A percentile compares a stretch with the other conserved stretches of the same genome.
Evolutionary conservation across 1,140 invertebrate species (phyloP).

Genomic region (Lordiphosa mommai): DNA sequence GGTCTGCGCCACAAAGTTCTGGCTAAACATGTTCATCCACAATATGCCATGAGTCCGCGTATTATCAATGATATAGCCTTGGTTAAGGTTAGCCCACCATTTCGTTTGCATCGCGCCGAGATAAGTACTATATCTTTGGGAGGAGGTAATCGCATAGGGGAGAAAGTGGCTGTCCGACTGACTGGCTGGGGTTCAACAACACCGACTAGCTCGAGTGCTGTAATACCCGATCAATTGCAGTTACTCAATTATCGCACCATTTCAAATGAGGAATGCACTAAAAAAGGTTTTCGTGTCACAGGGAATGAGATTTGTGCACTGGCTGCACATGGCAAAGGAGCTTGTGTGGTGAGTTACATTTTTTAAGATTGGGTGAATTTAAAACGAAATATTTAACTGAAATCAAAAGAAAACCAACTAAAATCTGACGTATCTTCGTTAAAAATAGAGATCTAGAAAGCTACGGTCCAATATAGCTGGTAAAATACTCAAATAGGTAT

Average conservation of each 20-base stretch:
- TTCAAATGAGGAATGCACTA: conserved; percentile 65
- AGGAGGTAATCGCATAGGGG: conserved; percentile 40
- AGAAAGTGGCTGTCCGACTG: conserved; percentile 49
- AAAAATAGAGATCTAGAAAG: too few species aligned
- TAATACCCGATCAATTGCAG: conserved; percentile 61
- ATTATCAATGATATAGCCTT: conserved; percentile 75
- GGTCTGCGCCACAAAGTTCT: conserved; percentile 61
- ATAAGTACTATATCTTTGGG: conserved; percentile 51
- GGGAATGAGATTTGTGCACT: conserved; percentile 80
- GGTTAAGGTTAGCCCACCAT: conserved; percentile 51
- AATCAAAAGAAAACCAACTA: too few species aligned
- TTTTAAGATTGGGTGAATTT: too few species aligned
- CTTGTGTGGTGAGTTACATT: conserved; percentile 73
- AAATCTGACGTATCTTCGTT: too few species aligned
- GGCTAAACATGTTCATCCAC: conserved; percentile 55
- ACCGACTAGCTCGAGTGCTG: conserved; percentile 27
- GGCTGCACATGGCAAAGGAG: conserved; percentile 78
- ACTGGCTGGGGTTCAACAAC: conserved; percentile 75
- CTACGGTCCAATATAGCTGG: too few species aligned
- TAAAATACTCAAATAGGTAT: too few species aligned
- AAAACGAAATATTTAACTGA: too few species aligned
- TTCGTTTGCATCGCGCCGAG: conserved; percentile 39
- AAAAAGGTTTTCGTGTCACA: conserved; percentile 66
- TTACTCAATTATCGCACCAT: conserved; percentile 64
- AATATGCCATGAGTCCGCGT: conserved; percentile 51